Conservation (phyloP, 2,797 vertebrate genomes). For the Spondyliosoma cantharus region DNA sequence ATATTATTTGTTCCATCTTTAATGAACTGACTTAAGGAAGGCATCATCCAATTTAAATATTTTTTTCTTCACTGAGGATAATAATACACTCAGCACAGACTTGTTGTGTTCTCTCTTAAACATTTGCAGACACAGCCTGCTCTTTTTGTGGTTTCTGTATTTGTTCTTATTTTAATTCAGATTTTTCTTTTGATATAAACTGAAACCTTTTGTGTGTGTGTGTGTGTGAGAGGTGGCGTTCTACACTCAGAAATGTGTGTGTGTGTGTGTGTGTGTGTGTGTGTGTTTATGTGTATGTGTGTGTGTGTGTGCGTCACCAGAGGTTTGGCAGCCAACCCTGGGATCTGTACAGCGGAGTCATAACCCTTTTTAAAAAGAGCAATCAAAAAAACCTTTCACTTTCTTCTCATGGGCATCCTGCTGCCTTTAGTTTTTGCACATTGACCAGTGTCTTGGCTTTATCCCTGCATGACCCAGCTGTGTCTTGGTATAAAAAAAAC, state of each 20-base stretch:
- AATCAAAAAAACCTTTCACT: conserved; percentile 59
- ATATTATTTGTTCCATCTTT: background rate
- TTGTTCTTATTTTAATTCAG: conserved; percentile 64
- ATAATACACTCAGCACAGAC: conserved; percentile 14
- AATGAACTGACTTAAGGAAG: conserved; percentile 4
- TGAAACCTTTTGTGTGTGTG: conserved; percentile 55
- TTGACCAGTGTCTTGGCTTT: conserved; percentile 59
- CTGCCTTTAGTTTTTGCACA: conserved; percentile 43
- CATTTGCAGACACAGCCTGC: conserved; percentile 37
- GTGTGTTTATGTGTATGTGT: conserved; percentile 20
- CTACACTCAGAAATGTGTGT: conserved; percentile 60
- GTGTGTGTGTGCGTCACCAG: conserved; percentile 82
- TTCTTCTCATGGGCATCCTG: conserved; percentile 62
- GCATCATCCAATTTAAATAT: conserved; percentile 13
- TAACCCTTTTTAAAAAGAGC: conserved; percentile 72
- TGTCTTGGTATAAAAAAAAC: background rate
- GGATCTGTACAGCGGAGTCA: conserved; percentile 72
- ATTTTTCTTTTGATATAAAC: conserved; percentile 73
- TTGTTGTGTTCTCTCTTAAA: conserved; percentile 34
- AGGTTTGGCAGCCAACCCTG: conserved; percentile 81
- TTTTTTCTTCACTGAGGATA: conserved; percentile 13
- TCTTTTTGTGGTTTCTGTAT: conserved; percentile 52
- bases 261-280: too few relatives aligned
- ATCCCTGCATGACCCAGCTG: conserved; percentile 48
- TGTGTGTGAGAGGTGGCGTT: conserved; percentile 52